Conservation (phyloP, 2,888 invertebrate species). For the Heliconius cydno region DNA sequence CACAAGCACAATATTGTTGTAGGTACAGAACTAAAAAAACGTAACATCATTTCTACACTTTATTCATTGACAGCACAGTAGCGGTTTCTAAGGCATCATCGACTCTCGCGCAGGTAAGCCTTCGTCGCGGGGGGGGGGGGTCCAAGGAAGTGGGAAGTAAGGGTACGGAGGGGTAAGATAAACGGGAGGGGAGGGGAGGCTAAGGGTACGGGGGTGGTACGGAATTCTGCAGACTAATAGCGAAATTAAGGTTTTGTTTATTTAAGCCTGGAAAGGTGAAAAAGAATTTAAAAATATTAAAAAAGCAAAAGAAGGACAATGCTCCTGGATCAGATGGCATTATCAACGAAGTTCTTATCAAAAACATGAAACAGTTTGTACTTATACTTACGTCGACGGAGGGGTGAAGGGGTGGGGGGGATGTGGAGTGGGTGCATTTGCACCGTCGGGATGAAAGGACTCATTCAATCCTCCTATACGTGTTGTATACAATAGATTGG, state of each 20-base stretch:
- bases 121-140: conserved; percentile 52
- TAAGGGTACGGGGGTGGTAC: not conserved
- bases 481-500: conserved; percentile 27
- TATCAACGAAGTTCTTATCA: not conserved
- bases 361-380: not conserved
- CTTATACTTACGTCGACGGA: conserved; percentile 25
- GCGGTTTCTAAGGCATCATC: conserved; percentile 68
- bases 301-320: not conserved
- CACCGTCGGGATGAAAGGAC: conserved; percentile 58
- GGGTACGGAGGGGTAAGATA: conserved; percentile 34
- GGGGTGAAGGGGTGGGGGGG: not conserved
- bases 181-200: not conserved
- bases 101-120: conserved; percentile 74
- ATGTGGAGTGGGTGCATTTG: conserved; percentile 59
- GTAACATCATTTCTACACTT: conserved; percentile 1
- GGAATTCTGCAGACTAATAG: not conserved
- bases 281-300: not conserved
- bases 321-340: not conserved
- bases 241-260: not conserved
- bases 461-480: conserved; percentile 38
- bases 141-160: conserved; percentile 46
- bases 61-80: conserved; percentile 63
- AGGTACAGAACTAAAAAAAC: conserved; percentile 22
- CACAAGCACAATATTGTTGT: not conserved
- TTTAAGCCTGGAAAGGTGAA: not conserved